Percentiles rank a stretch among this genome's conserved stretches.
These are phyloP conservation scores for Fragum fragum DNA, from an alignment of 2,888 invertebrate genomes.

Conservation along the genomic window DNA sequence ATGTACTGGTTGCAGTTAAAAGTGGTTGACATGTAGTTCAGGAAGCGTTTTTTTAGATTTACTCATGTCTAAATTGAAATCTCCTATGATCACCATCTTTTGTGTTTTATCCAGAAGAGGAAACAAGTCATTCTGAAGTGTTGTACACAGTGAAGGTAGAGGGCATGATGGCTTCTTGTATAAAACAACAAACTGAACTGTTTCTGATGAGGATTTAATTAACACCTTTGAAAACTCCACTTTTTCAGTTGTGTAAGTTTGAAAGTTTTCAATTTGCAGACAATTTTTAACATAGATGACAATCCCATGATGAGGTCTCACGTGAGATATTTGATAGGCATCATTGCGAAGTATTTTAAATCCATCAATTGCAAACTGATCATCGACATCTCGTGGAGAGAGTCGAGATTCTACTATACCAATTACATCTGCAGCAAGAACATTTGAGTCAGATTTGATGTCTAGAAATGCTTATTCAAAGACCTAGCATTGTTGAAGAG, in stretches of 20 bases:
- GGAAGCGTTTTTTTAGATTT: too few species aligned
- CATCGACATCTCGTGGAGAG: constrained; percentile 25
- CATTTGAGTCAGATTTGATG: constrained; percentile 41
- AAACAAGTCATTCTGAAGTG: too few species aligned
- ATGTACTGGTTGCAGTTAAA: too few species aligned
- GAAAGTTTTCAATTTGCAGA: constrained; percentile 1
- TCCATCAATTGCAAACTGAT: constrained; percentile 24
- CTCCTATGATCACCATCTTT: too few species aligned
- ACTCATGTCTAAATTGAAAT: too few species aligned
- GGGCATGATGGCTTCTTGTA: background rate
- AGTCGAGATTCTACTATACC: constrained; percentile 48
- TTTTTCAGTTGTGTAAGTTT: background rate
- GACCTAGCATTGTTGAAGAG: constrained; percentile 51
- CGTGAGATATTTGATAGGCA: background rate
- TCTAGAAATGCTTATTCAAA: constrained; percentile 41
- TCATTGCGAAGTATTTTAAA: constrained; percentile 22
- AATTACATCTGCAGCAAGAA: constrained; percentile 43
- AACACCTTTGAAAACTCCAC: background rate
- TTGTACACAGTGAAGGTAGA: too few species aligned
- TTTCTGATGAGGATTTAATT: background rate
- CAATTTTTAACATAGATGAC: constrained; percentile 21
- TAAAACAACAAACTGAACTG: constrained; percentile 1
- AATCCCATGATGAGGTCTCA: constrained; percentile 41
- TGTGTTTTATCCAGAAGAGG: too few species aligned
- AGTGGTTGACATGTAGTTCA: too few species aligned